phyloP scores from a whole-genome alignment of 2,888 invertebrate species.

The Crocallis elinguaria region DNA sequence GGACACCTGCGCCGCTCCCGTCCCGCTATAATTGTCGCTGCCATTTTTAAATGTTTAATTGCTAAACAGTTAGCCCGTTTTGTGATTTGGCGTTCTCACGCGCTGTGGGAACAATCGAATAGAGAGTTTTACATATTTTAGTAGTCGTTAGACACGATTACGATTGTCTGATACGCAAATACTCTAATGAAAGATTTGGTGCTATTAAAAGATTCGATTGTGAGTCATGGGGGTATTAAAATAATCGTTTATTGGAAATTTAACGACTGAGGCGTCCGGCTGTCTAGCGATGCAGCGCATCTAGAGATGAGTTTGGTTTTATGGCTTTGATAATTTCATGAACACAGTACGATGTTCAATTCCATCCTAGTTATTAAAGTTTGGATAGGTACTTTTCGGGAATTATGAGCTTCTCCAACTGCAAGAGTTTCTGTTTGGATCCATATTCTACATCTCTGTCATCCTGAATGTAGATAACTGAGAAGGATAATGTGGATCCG shows the following conservation, averaged over 20 bases:
- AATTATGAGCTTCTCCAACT: too few species aligned
- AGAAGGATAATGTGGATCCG: too few species aligned
- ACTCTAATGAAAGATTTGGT: slow-evolving; percentile 49
- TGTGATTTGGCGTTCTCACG: slow-evolving; percentile 77
- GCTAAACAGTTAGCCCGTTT: slow-evolving; percentile 71
- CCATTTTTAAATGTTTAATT: slow-evolving; percentile 75
- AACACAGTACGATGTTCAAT: too few species aligned
- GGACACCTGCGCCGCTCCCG: slow-evolving; percentile 69
- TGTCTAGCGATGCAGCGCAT: slow-evolving; percentile 27
- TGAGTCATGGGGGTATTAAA: slow-evolving; percentile 37
- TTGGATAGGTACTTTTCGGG: too few species aligned
- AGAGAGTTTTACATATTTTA: slow-evolving; percentile 62
- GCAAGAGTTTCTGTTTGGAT: too few species aligned
- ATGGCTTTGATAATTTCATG: slow-evolving; percentile 16
- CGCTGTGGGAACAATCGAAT: slow-evolving; percentile 72
- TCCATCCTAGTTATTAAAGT: too few species aligned
- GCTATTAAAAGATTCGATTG: slow-evolving; percentile 37
- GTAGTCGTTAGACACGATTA: slow-evolving; percentile 61
- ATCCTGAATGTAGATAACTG: too few species aligned
- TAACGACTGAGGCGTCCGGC: slow-evolving; percentile 34
- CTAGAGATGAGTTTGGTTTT: slow-evolving; percentile 12
- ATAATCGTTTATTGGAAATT: slow-evolving; percentile 30
- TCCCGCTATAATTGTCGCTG: slow-evolving; percentile 72
- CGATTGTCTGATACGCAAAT: slow-evolving; percentile 71
- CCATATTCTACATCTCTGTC: too few species aligned